phyloP scores from a whole-genome alignment of 1,140 invertebrate genomes.

The Drosophila sucinea region DNA sequence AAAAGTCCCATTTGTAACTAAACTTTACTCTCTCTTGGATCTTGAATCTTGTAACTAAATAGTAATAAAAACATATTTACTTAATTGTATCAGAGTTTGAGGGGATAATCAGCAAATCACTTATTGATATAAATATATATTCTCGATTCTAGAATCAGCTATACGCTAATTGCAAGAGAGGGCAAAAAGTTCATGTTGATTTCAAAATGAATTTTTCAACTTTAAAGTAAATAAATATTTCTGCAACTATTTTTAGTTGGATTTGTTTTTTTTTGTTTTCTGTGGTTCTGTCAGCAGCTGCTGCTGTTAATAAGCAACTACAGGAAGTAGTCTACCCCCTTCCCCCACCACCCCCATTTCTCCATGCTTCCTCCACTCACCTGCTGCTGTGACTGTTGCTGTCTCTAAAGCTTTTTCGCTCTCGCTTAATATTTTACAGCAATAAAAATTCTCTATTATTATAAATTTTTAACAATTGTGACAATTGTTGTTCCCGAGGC shows the following conservation, averaged over 20 bases:
- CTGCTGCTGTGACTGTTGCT: background rate
- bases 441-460: conserved; percentile 74
- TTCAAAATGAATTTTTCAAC: background rate
- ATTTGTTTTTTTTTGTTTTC: conserved; percentile 33
- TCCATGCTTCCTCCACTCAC: no score
- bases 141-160: no score
- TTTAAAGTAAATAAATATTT: conserved; percentile 67
- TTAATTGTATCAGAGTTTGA: no score
- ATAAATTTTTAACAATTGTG: conserved; percentile 81
- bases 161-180: no score
- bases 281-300: conserved; percentile 13
- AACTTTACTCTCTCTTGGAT: no score
- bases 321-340: conserved; percentile 50
- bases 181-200: no score
- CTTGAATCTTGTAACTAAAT: no score
- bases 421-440: conserved; percentile 71
- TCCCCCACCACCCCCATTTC: background rate
- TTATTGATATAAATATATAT: no score
- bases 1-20: no score
- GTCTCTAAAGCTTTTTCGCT: background rate
- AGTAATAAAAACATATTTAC: no score
- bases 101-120: no score
- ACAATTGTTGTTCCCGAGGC: conserved; percentile 70
- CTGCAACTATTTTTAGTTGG: conserved; percentile 19
- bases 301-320: conserved; percentile 32